phyloP scores from a whole-genome alignment of 2,888 invertebrate genomes.

The Proisotoma minuta region DNA sequence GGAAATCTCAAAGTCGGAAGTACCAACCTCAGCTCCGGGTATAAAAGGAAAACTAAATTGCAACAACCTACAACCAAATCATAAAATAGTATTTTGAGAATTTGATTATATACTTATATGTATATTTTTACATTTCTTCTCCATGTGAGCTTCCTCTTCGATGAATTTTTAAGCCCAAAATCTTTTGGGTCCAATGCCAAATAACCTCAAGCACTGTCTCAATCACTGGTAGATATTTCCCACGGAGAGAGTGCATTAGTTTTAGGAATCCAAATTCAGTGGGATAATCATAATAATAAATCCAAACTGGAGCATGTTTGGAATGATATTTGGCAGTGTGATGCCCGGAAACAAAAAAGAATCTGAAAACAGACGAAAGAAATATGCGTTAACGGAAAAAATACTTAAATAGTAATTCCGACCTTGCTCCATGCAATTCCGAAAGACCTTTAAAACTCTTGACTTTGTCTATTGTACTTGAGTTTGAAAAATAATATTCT shows the following conservation, averaged over 20 bases:
- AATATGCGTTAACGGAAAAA: too few relatives aligned
- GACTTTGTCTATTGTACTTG: slow-evolving; percentile 12
- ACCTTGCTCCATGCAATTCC: slow-evolving; percentile 37
- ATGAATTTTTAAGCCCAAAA: slow-evolving; percentile 29
- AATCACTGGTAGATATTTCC: slow-evolving; percentile 30
- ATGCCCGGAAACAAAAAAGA: slow-evolving; percentile 35
- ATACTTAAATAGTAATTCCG: too few relatives aligned
- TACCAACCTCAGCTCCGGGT: slow-evolving; percentile 37
- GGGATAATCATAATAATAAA: slow-evolving; percentile 38
- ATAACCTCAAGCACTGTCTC: slow-evolving; percentile 30
- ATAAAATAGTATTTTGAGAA: too few relatives aligned
- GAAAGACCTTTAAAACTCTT: slow-evolving; percentile 31
- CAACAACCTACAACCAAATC: slow-evolving; percentile 19
- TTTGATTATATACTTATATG: too few relatives aligned
- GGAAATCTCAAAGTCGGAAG: slow-evolving; percentile 41
- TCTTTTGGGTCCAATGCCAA: slow-evolving; percentile 34
- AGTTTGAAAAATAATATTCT: slow-evolving; percentile 23
- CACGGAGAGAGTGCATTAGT: slow-evolving; percentile 35
- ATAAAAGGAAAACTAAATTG: slow-evolving; percentile 38
- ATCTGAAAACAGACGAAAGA: too few relatives aligned
- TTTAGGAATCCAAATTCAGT: slow-evolving; percentile 40
- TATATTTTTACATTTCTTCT: not conserved
- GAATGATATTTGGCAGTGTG: slow-evolving; percentile 31
- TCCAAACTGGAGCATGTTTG: slow-evolving; percentile 37
- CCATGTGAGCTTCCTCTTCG: slow-evolving; percentile 22